These are phyloP conservation scores for Cheiracanthium punctorium DNA, from an alignment of 2,888 invertebrate genomes.

Conservation along the genomic window DNA sequence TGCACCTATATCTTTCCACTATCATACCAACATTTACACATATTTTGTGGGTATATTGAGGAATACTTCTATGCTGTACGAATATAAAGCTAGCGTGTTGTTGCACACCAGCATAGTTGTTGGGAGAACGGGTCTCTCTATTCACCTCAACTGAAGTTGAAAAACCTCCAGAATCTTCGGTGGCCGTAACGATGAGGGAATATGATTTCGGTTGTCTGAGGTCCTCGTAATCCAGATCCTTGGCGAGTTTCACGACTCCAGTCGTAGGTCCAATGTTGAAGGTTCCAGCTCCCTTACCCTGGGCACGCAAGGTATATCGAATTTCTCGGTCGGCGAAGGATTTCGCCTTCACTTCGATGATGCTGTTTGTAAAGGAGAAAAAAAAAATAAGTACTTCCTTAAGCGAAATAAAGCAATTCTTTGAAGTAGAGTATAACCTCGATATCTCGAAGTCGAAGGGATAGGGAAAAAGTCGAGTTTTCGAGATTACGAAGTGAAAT, in stretches of 20 bases:
- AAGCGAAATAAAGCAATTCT: background rate
- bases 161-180: constrained; percentile 97
- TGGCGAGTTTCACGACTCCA: constrained; percentile 95
- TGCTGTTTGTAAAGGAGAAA: constrained; percentile 81
- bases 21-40: no score
- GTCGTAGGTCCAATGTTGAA: constrained; percentile 96
- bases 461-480: no score
- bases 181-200: constrained; percentile 92
- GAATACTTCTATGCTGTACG: no score
- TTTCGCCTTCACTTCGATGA: constrained; percentile 97
- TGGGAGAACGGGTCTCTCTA: no score
- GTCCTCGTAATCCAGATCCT: constrained; percentile 97
- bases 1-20: no score
- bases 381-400: background rate
- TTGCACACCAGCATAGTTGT: no score
- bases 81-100: no score
- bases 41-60: no score
- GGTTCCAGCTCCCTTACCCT: constrained; percentile 95
- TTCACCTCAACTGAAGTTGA: constrained; percentile 93
- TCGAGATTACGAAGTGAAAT: no score
- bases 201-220: constrained; percentile 94
- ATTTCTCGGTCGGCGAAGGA: constrained; percentile 97
- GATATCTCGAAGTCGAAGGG: no score
- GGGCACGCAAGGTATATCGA: constrained; percentile 94
- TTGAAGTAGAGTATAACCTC: no score